Conservation (phyloP, 1,140 invertebrate species). For the Meteorus sp. region DNA sequence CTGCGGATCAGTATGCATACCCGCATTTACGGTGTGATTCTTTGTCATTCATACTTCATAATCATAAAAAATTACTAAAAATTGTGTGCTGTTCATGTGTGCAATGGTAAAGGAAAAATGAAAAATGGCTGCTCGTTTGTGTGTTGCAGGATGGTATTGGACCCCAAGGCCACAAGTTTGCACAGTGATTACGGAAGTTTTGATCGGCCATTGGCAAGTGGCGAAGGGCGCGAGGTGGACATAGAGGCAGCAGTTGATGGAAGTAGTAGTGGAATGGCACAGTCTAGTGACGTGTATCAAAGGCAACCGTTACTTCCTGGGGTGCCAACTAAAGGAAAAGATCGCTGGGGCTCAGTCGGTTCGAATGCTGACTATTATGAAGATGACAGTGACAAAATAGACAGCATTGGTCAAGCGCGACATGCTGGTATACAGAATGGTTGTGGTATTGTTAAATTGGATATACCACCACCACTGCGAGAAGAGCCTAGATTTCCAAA, state of each 20-base stretch:
- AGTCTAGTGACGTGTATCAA: constrained; percentile 60
- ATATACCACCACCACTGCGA: constrained; percentile 61
- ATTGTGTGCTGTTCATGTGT: too few relatives aligned
- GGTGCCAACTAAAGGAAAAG: constrained; percentile 52
- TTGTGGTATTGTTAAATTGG: constrained; percentile 60
- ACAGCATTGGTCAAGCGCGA: constrained; percentile 42
- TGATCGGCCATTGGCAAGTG: constrained; percentile 50
- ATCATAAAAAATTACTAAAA: too few relatives aligned
- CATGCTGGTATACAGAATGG: constrained; percentile 48
- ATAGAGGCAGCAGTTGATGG: constrained; percentile 52
- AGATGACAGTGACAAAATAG: constrained; percentile 55
- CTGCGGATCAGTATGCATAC: too few relatives aligned
- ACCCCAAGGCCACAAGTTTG: constrained; percentile 58
- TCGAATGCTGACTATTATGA: constrained; percentile 54
- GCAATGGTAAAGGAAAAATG: neutral
- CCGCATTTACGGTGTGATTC: too few relatives aligned
- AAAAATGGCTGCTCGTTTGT: constrained; percentile 14
- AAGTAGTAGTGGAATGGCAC: constrained; percentile 54
- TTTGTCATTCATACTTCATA: too few relatives aligned
- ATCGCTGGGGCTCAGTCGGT: constrained; percentile 50
- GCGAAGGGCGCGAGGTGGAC: constrained; percentile 47
- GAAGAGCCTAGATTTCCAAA: constrained; percentile 70
- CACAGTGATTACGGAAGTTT: constrained; percentile 64
- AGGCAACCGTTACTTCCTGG: constrained; percentile 58
- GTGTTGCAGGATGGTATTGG: constrained; percentile 61